Evolutionary conservation across 2,888 invertebrate genomes (phyloP).

Genomic region (Alloscopus bannaensis): DNA sequence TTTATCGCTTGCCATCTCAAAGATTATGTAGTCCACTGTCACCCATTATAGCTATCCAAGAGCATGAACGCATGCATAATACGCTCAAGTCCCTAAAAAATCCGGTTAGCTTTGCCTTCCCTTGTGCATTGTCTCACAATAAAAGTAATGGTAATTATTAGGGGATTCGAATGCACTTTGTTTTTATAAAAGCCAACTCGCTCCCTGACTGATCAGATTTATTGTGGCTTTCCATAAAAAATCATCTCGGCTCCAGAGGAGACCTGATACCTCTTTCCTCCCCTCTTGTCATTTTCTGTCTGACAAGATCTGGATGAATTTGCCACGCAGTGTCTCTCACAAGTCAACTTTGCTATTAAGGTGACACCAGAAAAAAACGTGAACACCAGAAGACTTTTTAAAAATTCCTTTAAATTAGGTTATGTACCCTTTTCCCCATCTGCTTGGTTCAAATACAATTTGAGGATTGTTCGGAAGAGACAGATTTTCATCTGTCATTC

Average conservation of each 20-base stretch:
- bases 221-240: constrained; percentile 2
- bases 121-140: constrained; percentile 16
- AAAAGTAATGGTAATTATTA: background rate
- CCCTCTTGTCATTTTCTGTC: constrained; percentile 46
- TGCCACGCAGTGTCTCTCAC: too few relatives aligned
- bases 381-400: constrained; percentile 22
- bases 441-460: constrained; percentile 46
- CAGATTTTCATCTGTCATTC: constrained; percentile 58
- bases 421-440: too few relatives aligned
- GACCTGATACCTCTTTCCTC: constrained; percentile 53
- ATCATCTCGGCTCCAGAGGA: constrained; percentile 49
- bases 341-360: too few relatives aligned
- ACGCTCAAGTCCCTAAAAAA: too few relatives aligned
- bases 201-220: constrained; percentile 20
- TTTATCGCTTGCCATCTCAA: constrained; percentile 13
- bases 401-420: constrained; percentile 28
- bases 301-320: too few relatives aligned
- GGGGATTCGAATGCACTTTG: constrained; percentile 17
- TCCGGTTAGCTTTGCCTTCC: constrained; percentile 26
- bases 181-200: constrained; percentile 17
- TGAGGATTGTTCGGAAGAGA: constrained; percentile 46
- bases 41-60: background rate
- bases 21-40: constrained; percentile 23
- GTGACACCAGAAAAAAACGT: constrained; percentile 30
- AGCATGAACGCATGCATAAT: too few relatives aligned